A percentile compares a stretch with the other conserved stretches of the same genome.
Evolutionary conservation across 2,888 invertebrate species (phyloP).

Genomic region (Anodontia alba): DNA sequence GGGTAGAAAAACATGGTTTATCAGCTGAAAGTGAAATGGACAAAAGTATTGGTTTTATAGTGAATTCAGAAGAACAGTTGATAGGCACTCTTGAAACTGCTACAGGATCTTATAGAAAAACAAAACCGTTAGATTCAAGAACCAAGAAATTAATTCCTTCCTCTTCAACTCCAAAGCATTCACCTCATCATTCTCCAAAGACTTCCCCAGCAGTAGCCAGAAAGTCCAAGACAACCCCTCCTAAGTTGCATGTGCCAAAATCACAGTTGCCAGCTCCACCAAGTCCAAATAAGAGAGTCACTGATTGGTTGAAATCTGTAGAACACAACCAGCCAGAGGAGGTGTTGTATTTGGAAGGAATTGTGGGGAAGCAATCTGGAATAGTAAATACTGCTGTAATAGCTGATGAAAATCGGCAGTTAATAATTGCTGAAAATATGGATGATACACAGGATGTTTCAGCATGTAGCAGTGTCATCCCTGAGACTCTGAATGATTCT

Average conservation of each 20-base stretch:
- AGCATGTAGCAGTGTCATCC: slow-evolving; percentile 59
- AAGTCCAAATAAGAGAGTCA: slow-evolving; percentile 78
- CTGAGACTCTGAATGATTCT: slow-evolving; percentile 59
- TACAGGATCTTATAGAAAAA: slow-evolving; percentile 49
- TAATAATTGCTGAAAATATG: neutral
- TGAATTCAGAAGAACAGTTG: slow-evolving; percentile 61
- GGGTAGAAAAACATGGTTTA: slow-evolving; percentile 81
- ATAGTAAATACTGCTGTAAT: neutral
- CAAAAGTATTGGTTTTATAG: slow-evolving; percentile 52
- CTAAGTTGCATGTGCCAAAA: slow-evolving; percentile 60
- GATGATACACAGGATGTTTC: slow-evolving; percentile 52
- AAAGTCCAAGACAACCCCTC: slow-evolving; percentile 53
- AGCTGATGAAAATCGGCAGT: neutral
- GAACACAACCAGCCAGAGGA: slow-evolving; percentile 64
- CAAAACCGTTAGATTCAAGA: slow-evolving; percentile 65
- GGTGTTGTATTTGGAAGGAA: slow-evolving; percentile 56
- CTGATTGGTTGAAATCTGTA: slow-evolving; percentile 83
- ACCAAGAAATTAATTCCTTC: slow-evolving; percentile 58
- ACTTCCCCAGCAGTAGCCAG: slow-evolving; percentile 70
- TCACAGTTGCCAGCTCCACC: slow-evolving; percentile 69
- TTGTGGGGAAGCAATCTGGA: slow-evolving; percentile 38
- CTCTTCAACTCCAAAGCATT: slow-evolving; percentile 73
- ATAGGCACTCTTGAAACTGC: slow-evolving; percentile 62
- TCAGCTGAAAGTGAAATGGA: slow-evolving; percentile 50
- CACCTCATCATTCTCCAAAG: slow-evolving; percentile 70